phyloP scores from a whole-genome alignment of 2,113 vertebrate genomes.

The Cynocephalus volans region DNA sequence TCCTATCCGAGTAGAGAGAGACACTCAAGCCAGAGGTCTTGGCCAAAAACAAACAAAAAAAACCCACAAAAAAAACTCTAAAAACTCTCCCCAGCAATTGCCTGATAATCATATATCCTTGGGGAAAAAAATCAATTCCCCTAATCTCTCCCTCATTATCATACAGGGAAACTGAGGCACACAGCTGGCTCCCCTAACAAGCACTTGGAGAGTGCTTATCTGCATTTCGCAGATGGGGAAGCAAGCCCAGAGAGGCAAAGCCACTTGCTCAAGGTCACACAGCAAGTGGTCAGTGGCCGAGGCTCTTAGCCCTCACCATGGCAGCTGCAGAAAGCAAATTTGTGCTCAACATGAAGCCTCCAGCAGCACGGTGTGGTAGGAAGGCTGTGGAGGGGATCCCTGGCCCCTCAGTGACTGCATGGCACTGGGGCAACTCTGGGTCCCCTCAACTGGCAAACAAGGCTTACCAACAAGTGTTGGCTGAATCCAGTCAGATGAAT shows the following conservation, averaged over 20 bases:
- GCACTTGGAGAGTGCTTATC: neutral
- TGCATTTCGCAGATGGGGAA: neutral
- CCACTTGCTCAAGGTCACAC: neutral
- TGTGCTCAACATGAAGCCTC: neutral
- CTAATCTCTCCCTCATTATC: neutral
- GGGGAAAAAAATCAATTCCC: neutral
- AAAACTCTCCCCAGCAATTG: neutral
- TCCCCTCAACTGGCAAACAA: no score
- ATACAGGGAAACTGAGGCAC: neutral
- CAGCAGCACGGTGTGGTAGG: neutral
- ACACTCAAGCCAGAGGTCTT: neutral
- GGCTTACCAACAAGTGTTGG: no score
- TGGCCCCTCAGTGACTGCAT: no score
- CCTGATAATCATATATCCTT: neutral
- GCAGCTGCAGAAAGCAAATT: neutral
- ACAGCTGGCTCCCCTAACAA: neutral
- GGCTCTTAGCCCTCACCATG: neutral
- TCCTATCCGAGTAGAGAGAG: neutral
- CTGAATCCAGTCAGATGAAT: no score
- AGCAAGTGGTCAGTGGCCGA: neutral
- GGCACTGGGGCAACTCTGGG: no score
- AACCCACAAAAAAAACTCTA: neutral
- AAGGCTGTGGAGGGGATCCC: no score
- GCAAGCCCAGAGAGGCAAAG: neutral
- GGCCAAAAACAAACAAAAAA: neutral